These are phyloP conservation scores for Motacilla alba DNA, from an alignment of 2,113 vertebrate genomes.

Conservation along the genomic window DNA sequence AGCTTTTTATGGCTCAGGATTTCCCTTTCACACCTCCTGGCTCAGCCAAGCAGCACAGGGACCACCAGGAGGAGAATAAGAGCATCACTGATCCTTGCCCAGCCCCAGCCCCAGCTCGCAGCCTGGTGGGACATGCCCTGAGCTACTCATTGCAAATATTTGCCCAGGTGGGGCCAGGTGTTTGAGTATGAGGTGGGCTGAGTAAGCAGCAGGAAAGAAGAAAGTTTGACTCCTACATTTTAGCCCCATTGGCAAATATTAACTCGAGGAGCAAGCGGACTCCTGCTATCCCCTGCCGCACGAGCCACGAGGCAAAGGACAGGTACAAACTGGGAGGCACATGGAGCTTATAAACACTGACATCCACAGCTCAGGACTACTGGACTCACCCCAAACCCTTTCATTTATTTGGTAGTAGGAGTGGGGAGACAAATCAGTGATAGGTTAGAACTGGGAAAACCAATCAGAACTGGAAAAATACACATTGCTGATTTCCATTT, in stretches of 20 bases:
- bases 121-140: neutral
- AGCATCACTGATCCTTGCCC: neutral
- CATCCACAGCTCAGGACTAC: neutral
- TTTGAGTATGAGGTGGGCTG: neutral
- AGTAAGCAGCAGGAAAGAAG: neutral
- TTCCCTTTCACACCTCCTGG: neutral
- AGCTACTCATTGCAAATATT: conserved; percentile 12
- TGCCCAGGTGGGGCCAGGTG: neutral
- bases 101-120: neutral
- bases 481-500: neutral
- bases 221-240: neutral
- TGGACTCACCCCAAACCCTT: neutral
- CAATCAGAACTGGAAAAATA: neutral
- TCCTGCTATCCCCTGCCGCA: rapidly evolving
- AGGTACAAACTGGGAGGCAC: neutral
- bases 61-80: neutral
- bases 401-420: neutral
- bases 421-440: neutral
- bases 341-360: neutral
- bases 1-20: neutral
- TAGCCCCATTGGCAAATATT: neutral
- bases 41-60: rapidly evolving
- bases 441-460: neutral
- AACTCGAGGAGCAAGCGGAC: rapidly evolving
- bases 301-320: neutral